These are phyloP conservation scores for Eristalinus aeneus DNA, from an alignment of 2,888 invertebrate genomes.

Conservation along the genomic window DNA sequence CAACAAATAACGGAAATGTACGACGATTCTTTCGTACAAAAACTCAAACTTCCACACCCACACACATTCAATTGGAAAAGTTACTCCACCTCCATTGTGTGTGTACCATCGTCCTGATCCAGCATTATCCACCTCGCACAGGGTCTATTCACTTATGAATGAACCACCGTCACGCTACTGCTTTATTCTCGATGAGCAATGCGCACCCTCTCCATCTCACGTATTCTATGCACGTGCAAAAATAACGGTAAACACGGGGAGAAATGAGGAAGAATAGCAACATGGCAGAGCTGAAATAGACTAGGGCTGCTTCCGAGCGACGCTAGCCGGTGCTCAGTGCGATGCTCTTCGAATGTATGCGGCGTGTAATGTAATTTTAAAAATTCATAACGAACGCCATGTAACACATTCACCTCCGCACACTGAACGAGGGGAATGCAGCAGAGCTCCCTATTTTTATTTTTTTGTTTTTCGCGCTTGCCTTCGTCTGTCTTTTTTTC, in stretches of 20 bases:
- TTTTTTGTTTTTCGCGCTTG: background rate
- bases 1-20: conserved; percentile 58
- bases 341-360: conserved; percentile 47
- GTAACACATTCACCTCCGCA: background rate
- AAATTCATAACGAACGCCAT: conserved; percentile 67
- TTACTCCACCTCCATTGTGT: background rate
- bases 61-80: conserved; percentile 44
- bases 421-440: background rate
- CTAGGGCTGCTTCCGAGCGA: background rate
- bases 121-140: conserved; percentile 6
- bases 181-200: conserved; percentile 24
- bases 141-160: conserved; percentile 63
- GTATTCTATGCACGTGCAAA: conserved; percentile 27
- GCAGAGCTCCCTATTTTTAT: conserved; percentile 24
- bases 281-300: background rate
- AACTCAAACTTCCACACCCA: background rate
- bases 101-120: conserved; percentile 7
- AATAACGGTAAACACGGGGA: background rate
- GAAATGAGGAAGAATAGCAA: background rate
- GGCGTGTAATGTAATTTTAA: conserved; percentile 72
- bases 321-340: background rate
- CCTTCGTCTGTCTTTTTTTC: background rate
- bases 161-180: conserved; percentile 32
- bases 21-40: conserved; percentile 26
- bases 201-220: background rate